Percentiles rank a stretch among this genome's conserved stretches.
Evolutionary conservation across 2,113 vertebrate species (phyloP).

Genomic region (Pluvianellus socialis): DNA sequence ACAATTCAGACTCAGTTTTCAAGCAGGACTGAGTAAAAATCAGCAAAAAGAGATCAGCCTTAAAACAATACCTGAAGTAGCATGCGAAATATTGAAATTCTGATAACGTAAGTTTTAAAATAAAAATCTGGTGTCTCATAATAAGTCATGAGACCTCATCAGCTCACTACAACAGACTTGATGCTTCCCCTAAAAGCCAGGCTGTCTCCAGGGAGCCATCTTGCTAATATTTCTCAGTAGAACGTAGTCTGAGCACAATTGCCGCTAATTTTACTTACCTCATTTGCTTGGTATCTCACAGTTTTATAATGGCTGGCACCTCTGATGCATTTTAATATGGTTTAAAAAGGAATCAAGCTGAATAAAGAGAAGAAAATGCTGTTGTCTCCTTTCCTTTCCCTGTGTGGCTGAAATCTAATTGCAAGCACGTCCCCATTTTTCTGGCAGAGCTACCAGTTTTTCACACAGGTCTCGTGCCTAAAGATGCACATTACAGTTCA

Average conservation of each 20-base stretch:
- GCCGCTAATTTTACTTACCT: slow-evolving; percentile 50
- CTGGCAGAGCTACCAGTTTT: not conserved
- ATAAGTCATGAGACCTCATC: slow-evolving; percentile 29
- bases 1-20: not conserved
- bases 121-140: slow-evolving; percentile 37
- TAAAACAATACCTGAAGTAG: not conserved
- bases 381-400: not conserved
- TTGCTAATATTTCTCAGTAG: slow-evolving; percentile 26
- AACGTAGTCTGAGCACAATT: slow-evolving; percentile 39
- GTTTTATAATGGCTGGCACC: slow-evolving; percentile 40
- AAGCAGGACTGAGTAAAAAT: not conserved
- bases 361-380: slow-evolving; percentile 32
- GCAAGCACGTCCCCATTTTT: not conserved
- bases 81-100: not conserved
- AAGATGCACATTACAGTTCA: not conserved
- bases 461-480: not conserved
- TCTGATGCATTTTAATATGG: slow-evolving; percentile 43
- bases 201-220: slow-evolving; percentile 30
- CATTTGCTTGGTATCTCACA: slow-evolving; percentile 38
- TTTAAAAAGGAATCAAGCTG: slow-evolving; percentile 28
- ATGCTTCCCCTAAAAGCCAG: not conserved
- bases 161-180: not conserved
- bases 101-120: not conserved
- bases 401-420: not conserved
- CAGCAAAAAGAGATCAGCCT: not conserved